Evolutionary conservation across 2,888 invertebrate species (phyloP), one percentile per base, ranked within the genome.

Genomic region (Heteropelma amictum): DNA sequence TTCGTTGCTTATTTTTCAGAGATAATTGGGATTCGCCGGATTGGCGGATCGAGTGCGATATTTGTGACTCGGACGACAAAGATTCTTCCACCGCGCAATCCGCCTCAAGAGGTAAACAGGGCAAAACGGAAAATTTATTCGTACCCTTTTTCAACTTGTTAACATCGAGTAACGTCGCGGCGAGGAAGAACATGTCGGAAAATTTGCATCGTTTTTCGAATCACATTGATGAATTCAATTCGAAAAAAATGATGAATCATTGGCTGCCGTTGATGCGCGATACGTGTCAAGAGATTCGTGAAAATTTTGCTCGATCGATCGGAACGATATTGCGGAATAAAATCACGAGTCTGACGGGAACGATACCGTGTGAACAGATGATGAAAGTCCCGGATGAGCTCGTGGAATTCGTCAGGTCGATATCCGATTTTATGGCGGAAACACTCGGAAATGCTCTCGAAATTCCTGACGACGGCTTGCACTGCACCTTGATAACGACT

Each of bases 401-500:
- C 10, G 82, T 88, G n/a, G 79, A 87, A 51, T 87, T 90, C 42
- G 86, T 92, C 0, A 89, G 90, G 74, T 80, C 90, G 26, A 80
- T 91, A 28, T 89, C 92, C 2, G 88, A 90, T 71, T 87, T 80
- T 47, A 76, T 89, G 68, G 71, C 78, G 3, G 73, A 76, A 10
- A 80, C 82, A 0, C 78, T 88, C 3, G 77, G 79, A 19, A 75
- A 79, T 17, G 85, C 83, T 63, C 86, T 94, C 47, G 90, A 91
- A 79, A 90, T 83, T 67, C 90, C 91, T 49, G 90, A 93, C 83
- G 89, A 90, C 67, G 86, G 88, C 6, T 80, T 91, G 19, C 93
- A 94, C 84, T 90, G 91, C 21, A 90, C 91, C 1, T 88, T 92
- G 33, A 84, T 94, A 14, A 85, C 89, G 70, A 90, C 91, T 3